Evolutionary conservation across 1,140 invertebrate genomes (phyloP).

Genomic region (Xylocopa sonorina): DNA sequence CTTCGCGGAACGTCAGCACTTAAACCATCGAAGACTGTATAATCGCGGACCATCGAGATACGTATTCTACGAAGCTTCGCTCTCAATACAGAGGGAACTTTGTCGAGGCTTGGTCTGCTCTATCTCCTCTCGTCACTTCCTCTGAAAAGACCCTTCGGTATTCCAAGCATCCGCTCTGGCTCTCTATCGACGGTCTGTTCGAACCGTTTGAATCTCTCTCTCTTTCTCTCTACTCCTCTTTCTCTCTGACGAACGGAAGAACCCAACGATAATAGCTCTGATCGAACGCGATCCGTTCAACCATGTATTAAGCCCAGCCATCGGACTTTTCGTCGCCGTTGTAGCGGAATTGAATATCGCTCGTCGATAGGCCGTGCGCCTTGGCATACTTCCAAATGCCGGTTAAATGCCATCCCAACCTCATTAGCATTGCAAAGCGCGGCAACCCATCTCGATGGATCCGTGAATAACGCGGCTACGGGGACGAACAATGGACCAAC

Average conservation of each 20-base stretch:
- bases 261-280: background rate
- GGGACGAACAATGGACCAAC: conserved; percentile 9
- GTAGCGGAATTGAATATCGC: conserved; percentile 46
- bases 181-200: too few relatives aligned
- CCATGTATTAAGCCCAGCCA: background rate
- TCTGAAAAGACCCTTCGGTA: too few relatives aligned
- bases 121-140: too few relatives aligned
- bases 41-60: background rate
- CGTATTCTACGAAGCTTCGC: background rate
- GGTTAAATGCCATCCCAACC: conserved; percentile 28
- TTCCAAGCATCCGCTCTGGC: too few relatives aligned
- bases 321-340: background rate
- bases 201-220: too few relatives aligned
- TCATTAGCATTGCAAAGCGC: conserved; percentile 51
- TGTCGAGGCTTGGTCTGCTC: too few relatives aligned
- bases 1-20: too few relatives aligned
- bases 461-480: conserved; percentile 24
- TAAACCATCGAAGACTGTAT: too few relatives aligned
- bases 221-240: background rate
- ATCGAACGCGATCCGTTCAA: background rate
- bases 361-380: background rate
- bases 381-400: conserved; percentile 49
- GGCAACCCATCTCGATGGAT: conserved; percentile 12
- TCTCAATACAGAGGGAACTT: too few relatives aligned
- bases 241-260: background rate